A percentile compares a stretch with the other conserved stretches of the same genome.
phyloP scores from a whole-genome alignment of 2,113 vertebrate genomes.

The Calypte anna region DNA sequence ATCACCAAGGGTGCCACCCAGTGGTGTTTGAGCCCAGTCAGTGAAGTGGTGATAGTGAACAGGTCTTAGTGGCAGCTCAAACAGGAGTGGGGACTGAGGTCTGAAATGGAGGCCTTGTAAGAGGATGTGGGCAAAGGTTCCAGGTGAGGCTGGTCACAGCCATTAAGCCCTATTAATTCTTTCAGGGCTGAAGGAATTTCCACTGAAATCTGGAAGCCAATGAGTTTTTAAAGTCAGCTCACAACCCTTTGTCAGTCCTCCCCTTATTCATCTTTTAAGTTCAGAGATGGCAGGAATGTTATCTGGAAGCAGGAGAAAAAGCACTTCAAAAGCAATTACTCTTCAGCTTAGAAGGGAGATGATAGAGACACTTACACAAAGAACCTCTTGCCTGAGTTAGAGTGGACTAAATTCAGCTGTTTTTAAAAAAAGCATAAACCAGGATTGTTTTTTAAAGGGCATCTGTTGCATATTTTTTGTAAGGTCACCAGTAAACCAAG shows the following conservation, averaged over 20 bases:
- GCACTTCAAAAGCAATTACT: neutral
- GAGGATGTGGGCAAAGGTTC: neutral
- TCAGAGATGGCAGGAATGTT: neutral
- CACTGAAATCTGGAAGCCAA: neutral
- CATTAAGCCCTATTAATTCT: fast-evolving
- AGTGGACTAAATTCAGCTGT: neutral
- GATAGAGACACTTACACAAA: neutral
- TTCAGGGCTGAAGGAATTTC: neutral
- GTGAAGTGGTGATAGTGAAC: too few species aligned
- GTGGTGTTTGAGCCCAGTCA: neutral
- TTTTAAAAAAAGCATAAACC: neutral
- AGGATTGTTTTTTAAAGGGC: neutral
- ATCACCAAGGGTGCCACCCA: neutral
- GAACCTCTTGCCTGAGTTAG: neutral
- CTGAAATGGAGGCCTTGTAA: neutral
- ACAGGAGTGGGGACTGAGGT: neutral
- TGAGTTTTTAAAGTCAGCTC: neutral
- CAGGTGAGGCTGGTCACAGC: neutral
- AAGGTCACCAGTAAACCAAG: neutral
- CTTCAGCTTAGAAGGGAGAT: neutral
- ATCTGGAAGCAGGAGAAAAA: neutral
- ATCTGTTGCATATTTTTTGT: neutral
- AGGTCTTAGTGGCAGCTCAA: too few species aligned
- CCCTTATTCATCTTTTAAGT: neutral
- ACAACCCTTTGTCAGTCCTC: neutral